Evolutionary conservation across 2,113 vertebrate genomes (phyloP).

Genomic region (Charadrius vociferus): DNA sequence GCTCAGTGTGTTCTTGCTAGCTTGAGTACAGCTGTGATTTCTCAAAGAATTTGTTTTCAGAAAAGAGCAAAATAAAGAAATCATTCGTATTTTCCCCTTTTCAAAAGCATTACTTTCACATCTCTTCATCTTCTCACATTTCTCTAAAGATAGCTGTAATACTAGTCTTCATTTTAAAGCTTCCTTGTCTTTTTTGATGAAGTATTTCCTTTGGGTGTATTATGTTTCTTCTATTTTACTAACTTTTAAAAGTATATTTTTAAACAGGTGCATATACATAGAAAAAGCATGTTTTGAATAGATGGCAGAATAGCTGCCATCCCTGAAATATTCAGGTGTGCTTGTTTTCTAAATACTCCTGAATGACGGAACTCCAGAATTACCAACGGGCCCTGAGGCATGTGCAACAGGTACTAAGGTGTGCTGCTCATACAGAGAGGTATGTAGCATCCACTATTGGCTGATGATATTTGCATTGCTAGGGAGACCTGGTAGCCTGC

Average conservation of each 20-base stretch:
- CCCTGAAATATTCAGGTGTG: neutral
- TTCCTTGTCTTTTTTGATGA: neutral
- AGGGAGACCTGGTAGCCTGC: neutral
- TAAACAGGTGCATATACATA: neutral
- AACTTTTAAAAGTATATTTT: neutral
- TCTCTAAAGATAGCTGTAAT: neutral
- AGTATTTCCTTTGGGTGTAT: neutral
- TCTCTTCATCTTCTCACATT: neutral
- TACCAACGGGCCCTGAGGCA: neutral
- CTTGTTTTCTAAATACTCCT: neutral
- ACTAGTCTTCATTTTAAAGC: neutral
- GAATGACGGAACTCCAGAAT: neutral
- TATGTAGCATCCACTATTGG: neutral
- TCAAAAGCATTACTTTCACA: neutral
- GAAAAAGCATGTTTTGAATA: neutral
- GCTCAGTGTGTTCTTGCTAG: neutral
- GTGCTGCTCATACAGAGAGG: neutral
- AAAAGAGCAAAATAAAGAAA: neutral
- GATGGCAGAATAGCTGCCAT: neutral
- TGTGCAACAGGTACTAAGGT: neutral
- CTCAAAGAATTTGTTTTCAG: neutral
- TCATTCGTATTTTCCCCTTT: neutral
- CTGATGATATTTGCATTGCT: neutral
- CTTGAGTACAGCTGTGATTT: neutral
- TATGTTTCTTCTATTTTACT: neutral